These are phyloP conservation scores for Physella acuta DNA, from an alignment of 1,140 invertebrate species.

Conservation along the genomic window DNA sequence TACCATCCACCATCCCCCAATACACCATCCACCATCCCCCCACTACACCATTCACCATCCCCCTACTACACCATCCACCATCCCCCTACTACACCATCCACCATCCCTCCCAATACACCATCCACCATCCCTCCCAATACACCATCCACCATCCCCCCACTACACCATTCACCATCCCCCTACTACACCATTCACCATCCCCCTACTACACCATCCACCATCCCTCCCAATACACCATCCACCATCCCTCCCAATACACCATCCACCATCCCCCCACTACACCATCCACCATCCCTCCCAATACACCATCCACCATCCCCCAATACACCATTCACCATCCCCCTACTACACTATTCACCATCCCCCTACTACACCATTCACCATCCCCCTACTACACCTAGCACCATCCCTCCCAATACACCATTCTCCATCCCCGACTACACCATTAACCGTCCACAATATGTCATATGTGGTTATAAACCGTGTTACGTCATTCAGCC, in stretches of 20 bases:
- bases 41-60: background rate
- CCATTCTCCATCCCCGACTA: background rate
- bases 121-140: background rate
- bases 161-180: background rate
- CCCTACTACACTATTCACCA: background rate
- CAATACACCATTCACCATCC: background rate
- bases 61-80: background rate
- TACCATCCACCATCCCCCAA: background rate
- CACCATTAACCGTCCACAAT: no score
- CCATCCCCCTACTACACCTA: background rate
- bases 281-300: background rate
- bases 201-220: background rate
- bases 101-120: background rate
- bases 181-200: background rate
- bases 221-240: background rate
- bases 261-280: background rate
- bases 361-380: no score
- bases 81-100: background rate
- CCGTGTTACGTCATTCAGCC: no score
- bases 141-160: background rate
- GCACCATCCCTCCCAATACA: background rate
- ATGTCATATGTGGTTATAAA: no score
- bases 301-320: background rate
- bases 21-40: background rate
- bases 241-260: background rate